phyloP scores from a whole-genome alignment of 2,888 invertebrate genomes.

The Phlogophora meticulosa region DNA sequence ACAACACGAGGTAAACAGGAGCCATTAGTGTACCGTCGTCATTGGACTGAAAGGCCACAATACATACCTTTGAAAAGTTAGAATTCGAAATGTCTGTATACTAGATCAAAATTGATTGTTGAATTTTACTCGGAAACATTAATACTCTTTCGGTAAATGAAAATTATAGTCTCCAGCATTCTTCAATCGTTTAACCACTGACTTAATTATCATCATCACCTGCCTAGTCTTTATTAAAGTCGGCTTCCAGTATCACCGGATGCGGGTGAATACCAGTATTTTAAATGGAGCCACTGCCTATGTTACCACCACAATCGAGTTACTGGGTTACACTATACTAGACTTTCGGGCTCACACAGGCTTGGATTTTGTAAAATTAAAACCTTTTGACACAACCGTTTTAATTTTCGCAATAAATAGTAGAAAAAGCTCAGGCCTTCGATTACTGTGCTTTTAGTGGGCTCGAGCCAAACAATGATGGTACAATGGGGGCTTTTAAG shows the following conservation, averaged over 20 bases:
- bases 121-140: not conserved
- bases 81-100: not conserved
- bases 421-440: conserved; percentile 71
- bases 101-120: not conserved
- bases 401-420: conserved; percentile 55
- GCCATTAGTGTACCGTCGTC: not conserved
- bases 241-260: too few species aligned
- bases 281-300: too few species aligned
- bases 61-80: not conserved
- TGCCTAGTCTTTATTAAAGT: too few species aligned
- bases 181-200: not conserved
- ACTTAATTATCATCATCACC: too few species aligned
- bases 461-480: conserved; percentile 82
- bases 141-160: not conserved
- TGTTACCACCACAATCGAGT: too few species aligned
- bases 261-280: too few species aligned
- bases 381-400: conserved; percentile 21
- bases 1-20: not conserved
- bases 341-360: too few species aligned
- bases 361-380: conserved; percentile 10
- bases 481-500: conserved; percentile 85
- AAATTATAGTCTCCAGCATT: not conserved
- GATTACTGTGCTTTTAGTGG: conserved; percentile 82
- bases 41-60: conserved; percentile 12
- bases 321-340: too few species aligned